Evolutionary conservation across 2,113 vertebrate species (phyloP).

Genomic region (Oreochromis tanganicae): DNA sequence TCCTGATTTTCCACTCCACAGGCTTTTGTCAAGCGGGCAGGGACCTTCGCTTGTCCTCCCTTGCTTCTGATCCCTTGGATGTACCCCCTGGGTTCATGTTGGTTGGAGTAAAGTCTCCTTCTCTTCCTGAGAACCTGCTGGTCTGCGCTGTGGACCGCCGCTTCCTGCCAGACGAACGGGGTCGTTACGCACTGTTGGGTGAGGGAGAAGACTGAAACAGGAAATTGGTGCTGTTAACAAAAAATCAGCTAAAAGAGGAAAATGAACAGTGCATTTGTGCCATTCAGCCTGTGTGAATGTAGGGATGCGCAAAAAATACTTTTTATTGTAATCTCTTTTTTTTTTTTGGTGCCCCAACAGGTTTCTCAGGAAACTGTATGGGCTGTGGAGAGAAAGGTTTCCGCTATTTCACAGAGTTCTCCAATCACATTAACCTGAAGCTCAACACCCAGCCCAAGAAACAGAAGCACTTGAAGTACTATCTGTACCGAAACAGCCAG

Average conservation of each 20-base stretch:
- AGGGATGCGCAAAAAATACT: not conserved
- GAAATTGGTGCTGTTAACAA: not conserved
- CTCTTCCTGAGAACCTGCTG: constrained; percentile 83
- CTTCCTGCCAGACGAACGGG: constrained; percentile 90
- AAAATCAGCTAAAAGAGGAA: not conserved
- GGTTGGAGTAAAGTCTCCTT: constrained; percentile 87
- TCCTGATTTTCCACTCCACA: constrained; percentile 1
- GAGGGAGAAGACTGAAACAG: constrained; percentile 35
- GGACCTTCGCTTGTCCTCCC: constrained; percentile 84
- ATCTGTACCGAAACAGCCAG: constrained; percentile 85
- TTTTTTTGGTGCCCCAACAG: constrained; percentile 48
- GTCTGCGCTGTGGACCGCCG: constrained; percentile 91
- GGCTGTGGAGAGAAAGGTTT: constrained; percentile 97
- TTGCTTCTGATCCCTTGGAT: constrained; percentile 83
- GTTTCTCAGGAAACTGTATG: constrained; percentile 93
- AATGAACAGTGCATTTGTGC: not conserved
- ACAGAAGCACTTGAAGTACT: constrained; percentile 96
- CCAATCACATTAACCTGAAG: constrained; percentile 97
- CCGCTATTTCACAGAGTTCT: constrained; percentile 97
- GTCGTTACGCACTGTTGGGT: constrained; percentile 91
- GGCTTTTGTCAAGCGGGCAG: constrained; percentile 93
- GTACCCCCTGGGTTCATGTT: constrained; percentile 85
- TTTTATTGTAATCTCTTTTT: not conserved
- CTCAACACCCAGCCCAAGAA: constrained; percentile 96
- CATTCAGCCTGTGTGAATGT: not conserved